phyloP scores from a whole-genome alignment of 2,888 invertebrate species.

The Lasioglossum morio region DNA sequence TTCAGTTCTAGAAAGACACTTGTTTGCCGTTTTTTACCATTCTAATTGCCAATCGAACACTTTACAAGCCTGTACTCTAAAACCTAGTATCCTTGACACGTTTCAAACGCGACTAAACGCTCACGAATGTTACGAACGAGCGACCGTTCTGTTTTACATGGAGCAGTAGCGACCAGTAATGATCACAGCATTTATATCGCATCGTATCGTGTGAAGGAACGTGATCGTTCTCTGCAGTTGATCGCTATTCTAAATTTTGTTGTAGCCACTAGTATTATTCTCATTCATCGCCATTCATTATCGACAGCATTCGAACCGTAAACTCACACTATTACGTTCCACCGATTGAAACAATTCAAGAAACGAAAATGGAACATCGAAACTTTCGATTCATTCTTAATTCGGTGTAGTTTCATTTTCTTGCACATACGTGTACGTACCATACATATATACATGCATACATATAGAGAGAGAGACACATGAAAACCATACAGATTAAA shows the following conservation, averaged over 20 bases:
- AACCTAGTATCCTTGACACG: background rate
- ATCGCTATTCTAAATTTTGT: background rate
- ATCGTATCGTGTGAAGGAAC: background rate
- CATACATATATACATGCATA: background rate
- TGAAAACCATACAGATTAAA: background rate
- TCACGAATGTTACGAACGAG: conserved; percentile 37
- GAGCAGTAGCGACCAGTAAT: background rate
- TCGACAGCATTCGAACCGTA: background rate
- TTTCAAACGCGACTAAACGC: background rate
- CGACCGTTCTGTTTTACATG: background rate
- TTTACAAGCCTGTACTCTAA: background rate
- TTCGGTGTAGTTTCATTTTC: background rate
- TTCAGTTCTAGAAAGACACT: background rate
- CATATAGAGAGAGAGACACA: background rate
- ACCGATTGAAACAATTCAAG: background rate
- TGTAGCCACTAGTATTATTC: background rate
- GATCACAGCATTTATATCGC: background rate
- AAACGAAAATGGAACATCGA: background rate
- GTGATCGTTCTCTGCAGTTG: no score
- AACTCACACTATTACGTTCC: background rate
- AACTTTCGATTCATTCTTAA: background rate
- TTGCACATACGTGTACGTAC: background rate
- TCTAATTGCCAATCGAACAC: background rate
- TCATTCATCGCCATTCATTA: background rate
- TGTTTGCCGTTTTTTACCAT: no score